Evolutionary conservation across 2,113 vertebrate genomes (phyloP), one percentile per base, ranked within the genome.

Genomic region (Colaptes auratus): DNA sequence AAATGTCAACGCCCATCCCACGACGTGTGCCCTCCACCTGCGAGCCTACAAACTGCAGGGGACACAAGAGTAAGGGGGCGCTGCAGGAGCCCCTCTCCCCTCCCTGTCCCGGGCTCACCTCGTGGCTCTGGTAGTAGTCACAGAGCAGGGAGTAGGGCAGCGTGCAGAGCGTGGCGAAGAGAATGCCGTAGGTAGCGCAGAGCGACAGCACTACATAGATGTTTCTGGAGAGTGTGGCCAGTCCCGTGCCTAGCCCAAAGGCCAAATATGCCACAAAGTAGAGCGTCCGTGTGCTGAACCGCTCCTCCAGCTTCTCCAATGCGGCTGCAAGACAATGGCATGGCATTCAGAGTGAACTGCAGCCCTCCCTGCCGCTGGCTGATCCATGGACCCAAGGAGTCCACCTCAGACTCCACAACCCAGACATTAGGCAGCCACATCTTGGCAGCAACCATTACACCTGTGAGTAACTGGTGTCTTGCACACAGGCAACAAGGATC

Each of bases 101-200:
- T 36, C 69, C 48, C 83, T 8, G 0, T 55, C 85, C 87, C 48
- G 1, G 15, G 88, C 98, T 97, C 89, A 99, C 99, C 99, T 99
- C 98, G 15, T 97, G 98, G 96, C 98, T 99, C 98, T 99, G 99
- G 98, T 99, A 99, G 98, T 99, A 99, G 96, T 99, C 99, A 4
- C 99, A 99, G 53, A 99, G 98, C 86, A 99, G 98, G 12, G 99
- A 99, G 97, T 99, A 99, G 91, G 99, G 99, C 97, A 99, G 98
- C 1, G 99, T 99, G 97, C 99, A 99, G 52, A 99, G 98, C 1
- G 99, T 99, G 67, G 99, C 99, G 39, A 99, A 99, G 70, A 99
- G 97, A 35, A 99, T 96, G 25, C 99, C 99, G 0, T 99, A 99
- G 95, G 99, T 99, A 58, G 98, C 91, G 10, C 99, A 99, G 10